Evolutionary conservation across 2,888 invertebrate species (phyloP), one percentile per base, ranked within the genome.

Genomic region (Aspidiotus rigidus): DNA sequence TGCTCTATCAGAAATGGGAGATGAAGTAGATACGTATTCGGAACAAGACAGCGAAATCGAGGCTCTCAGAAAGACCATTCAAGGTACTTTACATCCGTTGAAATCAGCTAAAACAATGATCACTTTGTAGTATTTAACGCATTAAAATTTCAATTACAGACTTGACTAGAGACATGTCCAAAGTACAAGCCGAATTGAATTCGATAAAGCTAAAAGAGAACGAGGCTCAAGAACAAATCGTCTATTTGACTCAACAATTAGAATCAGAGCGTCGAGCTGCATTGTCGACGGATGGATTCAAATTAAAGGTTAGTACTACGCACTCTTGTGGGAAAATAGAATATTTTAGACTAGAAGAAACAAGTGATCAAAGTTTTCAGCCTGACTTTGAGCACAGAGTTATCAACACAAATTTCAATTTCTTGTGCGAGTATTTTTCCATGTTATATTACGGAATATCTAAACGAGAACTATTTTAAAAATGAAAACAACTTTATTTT

Each of bases 181-280:
- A 83, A 64, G 79, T 88, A 16, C 87, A 86, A 77, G 83, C 87
- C 0, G 87, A 88, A 74, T 78, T 86, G 53, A 84, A 81, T 75
- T 77, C 84, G 0, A 83, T 85, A 0, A 81, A 82, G 60, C 79
- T 87, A 55, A 83, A 84, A 64, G 88, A 88, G 79, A 87, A 87
- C 73, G 87, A 87, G 73, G 86, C 87, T 0, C 85, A 85, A 53
- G 88, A 88, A 75, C 81, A 83, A 64, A 82, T 82, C 41, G 80
- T 82, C 0, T 81, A 83, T 13, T 74, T 83, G 11, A 78, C 81
- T 7, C 74, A 78, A 3, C 75, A 79, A 11, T 78, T 85, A 69
- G 83, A 85, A 75, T 81, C 81, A 54, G 84, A 86, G 76, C 72
- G 72, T 39, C 72, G 64, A 28, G 28, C 5, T 28, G 28, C 28